phyloP scores from a whole-genome alignment of 2,888 invertebrate species.

The Shargacucullia verbasci region DNA sequence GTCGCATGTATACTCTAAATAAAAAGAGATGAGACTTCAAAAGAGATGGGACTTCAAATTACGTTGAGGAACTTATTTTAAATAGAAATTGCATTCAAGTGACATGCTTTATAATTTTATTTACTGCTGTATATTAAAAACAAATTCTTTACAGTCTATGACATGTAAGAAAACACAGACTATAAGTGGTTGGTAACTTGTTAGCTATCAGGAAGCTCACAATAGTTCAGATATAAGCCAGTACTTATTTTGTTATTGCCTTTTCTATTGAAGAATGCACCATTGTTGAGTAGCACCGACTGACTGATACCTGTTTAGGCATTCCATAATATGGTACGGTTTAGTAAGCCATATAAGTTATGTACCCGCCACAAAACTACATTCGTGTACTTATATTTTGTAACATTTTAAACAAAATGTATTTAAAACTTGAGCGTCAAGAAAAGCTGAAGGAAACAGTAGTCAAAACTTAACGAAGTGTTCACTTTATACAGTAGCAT shows the following conservation, averaged over 20 bases:
- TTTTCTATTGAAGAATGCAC: slow-evolving; percentile 15
- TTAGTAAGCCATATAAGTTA: no score
- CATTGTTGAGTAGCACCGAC: slow-evolving; percentile 27
- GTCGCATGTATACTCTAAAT: background rate
- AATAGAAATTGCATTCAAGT: no score
- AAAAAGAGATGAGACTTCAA: no score
- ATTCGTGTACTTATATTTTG: slow-evolving; percentile 19
- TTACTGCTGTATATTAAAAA: no score
- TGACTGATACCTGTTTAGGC: no score
- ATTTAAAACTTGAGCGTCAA: slow-evolving; percentile 46
- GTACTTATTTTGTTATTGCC: background rate
- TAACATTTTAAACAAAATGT: slow-evolving; percentile 28
- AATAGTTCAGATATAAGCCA: background rate
- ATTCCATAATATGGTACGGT: no score
- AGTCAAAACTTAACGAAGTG: slow-evolving; percentile 53
- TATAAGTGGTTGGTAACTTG: no score
- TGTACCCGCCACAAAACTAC: slow-evolving; percentile 47
- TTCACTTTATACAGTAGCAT: slow-evolving; percentile 76
- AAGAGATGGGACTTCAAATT: no score
- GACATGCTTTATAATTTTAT: no score
- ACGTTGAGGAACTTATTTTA: no score
- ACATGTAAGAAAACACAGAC: no score
- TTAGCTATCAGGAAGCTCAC: background rate
- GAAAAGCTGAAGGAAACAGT: slow-evolving; percentile 25
- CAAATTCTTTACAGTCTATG: no score